Evolutionary conservation across 2,113 vertebrate species (phyloP).

Genomic region (Mustela nigripes): DNA sequence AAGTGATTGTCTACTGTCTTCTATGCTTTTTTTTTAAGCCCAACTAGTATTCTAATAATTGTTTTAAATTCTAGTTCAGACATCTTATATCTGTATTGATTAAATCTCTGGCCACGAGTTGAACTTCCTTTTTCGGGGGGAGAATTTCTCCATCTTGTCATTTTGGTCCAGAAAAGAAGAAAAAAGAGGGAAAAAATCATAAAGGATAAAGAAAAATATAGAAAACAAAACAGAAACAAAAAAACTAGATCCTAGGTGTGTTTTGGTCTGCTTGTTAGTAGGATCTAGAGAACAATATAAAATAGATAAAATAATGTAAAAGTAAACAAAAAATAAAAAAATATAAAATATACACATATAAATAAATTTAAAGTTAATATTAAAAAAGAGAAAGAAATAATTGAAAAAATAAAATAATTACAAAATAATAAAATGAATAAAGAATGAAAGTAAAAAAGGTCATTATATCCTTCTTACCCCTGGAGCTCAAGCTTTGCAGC

Average conservation of each 20-base stretch:
- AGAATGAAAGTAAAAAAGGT: no score
- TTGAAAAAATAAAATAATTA: no score
- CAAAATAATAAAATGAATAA: no score
- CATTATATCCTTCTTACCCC: no score
- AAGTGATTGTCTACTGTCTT: not conserved
- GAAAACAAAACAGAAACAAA: not conserved
- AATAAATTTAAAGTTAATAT: no score
- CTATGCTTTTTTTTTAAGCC: not conserved
- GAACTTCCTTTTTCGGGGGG: not conserved
- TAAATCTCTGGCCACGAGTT: not conserved
- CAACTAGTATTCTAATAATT: not conserved
- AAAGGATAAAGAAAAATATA: not conserved
- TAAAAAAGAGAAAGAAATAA: no score
- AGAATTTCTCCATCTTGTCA: not conserved
- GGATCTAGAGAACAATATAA: not conserved
- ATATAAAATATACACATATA: no score
- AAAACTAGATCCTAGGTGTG: not conserved
- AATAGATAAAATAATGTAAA: no score
- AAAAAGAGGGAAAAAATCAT: not conserved
- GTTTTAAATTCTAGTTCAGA: not conserved
- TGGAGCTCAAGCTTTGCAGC: no score
- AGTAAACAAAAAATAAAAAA: no score
- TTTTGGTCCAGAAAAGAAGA: not conserved
- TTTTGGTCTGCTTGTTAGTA: not conserved
- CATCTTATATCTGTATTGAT: not conserved